Base-by-base conservation (phyloP, 2,888 invertebrate genomes). In the Melinaea marsaeus region DNA sequence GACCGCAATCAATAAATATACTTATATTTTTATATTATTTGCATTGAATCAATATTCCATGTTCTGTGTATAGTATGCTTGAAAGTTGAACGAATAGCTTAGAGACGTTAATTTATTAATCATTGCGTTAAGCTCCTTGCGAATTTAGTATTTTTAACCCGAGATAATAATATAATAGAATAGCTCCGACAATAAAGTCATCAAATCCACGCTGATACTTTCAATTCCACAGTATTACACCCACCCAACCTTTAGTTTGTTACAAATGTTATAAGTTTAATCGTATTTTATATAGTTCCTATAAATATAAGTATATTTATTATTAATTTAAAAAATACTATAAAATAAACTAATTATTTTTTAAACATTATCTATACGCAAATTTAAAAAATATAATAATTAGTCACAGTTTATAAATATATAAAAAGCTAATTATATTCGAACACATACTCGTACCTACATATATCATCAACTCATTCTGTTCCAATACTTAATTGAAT, bases 1-100 rank as follows among this genome's bases (percentile, higher is more conserved):
- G 83, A 82, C 5, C 83, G 81, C 64, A 77, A 78, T 66, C 79
- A 75, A 71, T 78, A 75, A 64, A 58, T 56, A 47, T 22, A 22
- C 22, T 22, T 22, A 22, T 22, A 22, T 22, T 59, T 13, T 58
- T 48, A 61, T 57, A 34, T 62, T 48, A 51, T 32, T 51, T 51
- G 51, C 32, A 51, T 51, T 32, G 51, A 22, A 42, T 42, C 42
- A 11, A 42, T 9, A 42, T n/a, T 51, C 7, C 51, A 51, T 32
- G 51, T 51, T 32, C 51, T 51, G 32, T 51, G 22, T 22, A 22
- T 22, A 22, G 22, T 22, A 22, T 22, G 22, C 51, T 51, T 51
- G 48, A 48, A 48, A 13, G 6, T 48, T 48, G 48, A 13, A 48
- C 48, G 13, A 48, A 22, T 48, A n/a, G 13, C 48, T 48, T 48